Conservation (phyloP, 1,140 invertebrate genomes). For the Streblospio benedicti region DNA sequence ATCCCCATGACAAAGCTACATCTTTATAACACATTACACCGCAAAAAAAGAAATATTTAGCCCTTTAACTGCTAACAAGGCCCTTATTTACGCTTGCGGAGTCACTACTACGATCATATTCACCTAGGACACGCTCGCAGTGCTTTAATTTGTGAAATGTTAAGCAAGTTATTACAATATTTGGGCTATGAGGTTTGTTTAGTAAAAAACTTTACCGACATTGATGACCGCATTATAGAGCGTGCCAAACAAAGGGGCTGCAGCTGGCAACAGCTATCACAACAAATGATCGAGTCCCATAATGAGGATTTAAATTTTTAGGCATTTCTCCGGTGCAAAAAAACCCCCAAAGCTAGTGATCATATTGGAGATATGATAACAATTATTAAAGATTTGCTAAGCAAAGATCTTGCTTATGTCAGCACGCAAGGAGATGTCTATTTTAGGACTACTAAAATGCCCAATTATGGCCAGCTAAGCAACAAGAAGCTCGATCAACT, state of each 20-base stretch:
- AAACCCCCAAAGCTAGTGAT: neutral
- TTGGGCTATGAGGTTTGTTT: neutral
- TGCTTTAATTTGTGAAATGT: conserved; percentile 2
- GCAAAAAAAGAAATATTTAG: conserved; percentile 1
- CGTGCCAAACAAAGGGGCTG: conserved; percentile 18
- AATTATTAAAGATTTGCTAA: neutral
- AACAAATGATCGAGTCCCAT: neutral
- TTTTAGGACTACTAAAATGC: neutral
- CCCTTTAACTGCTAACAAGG: neutral
- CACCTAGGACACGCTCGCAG: neutral
- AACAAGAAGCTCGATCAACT: conserved; percentile 22
- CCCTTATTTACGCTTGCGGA: neutral
- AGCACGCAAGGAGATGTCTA: neutral
- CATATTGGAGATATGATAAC: neutral
- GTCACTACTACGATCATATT: neutral
- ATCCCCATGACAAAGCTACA: neutral
- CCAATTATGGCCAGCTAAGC: neutral
- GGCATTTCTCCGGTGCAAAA: neutral
- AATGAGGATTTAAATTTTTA: neutral
- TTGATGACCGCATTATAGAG: conserved; percentile 13
- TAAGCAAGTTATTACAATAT: neutral
- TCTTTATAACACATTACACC: neutral
- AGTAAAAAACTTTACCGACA: neutral
- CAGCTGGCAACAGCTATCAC: neutral
- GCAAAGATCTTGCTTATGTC: neutral